Conservation (phyloP, 2,113 vertebrate genomes). For the zebrafish (Danio rerio) region GRCz12tu NC_133189.1:55038501-55039000, state of each 20-base stretch:
- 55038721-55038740: slow-evolving; percentile 24
- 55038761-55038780: slow-evolving; percentile 63
- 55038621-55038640: slow-evolving; percentile 73
- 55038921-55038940: slow-evolving; percentile 69
- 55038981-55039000: slow-evolving; percentile 63
- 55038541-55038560: slow-evolving; percentile 81
- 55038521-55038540: slow-evolving; percentile 76
- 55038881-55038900: slow-evolving; percentile 71
- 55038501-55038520: slow-evolving; percentile 64
- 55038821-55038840: slow-evolving; percentile 73
- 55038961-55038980: slow-evolving; percentile 40
- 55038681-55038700: slow-evolving; percentile 65
- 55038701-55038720: slow-evolving; percentile 25
- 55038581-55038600: slow-evolving; percentile 64
- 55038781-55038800: slow-evolving; percentile 56
- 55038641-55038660: slow-evolving; percentile 78
- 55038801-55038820: slow-evolving; percentile 71
- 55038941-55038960: slow-evolving; percentile 69
- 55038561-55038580: slow-evolving; percentile 78
- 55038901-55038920: slow-evolving; percentile 62
- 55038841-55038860: slow-evolving; percentile 77
- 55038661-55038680: slow-evolving; percentile 65
- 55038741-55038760: slow-evolving; percentile 42
- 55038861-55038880: slow-evolving; percentile 71
- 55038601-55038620: slow-evolving; percentile 63